Conservation (phyloP, 2,888 invertebrate species). For the Hirtodrosophila confusa region DNA sequence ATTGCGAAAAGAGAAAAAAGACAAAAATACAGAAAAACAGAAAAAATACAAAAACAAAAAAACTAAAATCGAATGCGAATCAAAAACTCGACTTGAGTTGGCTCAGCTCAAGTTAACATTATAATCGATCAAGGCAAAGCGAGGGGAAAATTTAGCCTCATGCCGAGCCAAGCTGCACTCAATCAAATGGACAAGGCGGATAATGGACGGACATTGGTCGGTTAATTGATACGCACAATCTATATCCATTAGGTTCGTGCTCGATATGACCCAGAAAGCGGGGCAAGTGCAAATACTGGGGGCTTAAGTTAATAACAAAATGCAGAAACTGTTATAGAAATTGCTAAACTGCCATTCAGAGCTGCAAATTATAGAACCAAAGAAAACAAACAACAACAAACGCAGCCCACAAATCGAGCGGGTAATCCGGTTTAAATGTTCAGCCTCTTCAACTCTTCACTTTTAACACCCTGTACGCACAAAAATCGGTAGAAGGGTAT, state of each 20-base stretch:
- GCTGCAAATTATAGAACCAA: slow-evolving; percentile 16
- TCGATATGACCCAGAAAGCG: slow-evolving; percentile 69
- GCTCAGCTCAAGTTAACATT: slow-evolving; percentile 67
- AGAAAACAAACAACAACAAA: slow-evolving; percentile 12
- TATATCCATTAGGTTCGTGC: slow-evolving; percentile 68
- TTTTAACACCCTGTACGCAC: neutral
- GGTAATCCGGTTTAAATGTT: slow-evolving; percentile 39
- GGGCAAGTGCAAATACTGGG: slow-evolving; percentile 59
- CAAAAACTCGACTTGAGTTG: slow-evolving; percentile 43
- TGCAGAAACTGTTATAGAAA: slow-evolving; percentile 48
- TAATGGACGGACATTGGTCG: slow-evolving; percentile 31
- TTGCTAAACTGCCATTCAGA: slow-evolving; percentile 38
- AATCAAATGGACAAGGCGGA: slow-evolving; percentile 54
- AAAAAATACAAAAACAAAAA: slow-evolving; percentile 28
- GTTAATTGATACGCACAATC: slow-evolving; percentile 80
- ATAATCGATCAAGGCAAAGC: slow-evolving; percentile 79
- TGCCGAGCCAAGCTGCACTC: slow-evolving; percentile 67
- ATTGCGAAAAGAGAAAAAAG: slow-evolving; percentile 55
- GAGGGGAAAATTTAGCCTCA: slow-evolving; percentile 66
- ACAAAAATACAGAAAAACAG: slow-evolving; percentile 3
- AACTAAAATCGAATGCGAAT: slow-evolving; percentile 41
- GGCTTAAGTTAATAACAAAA: slow-evolving; percentile 45
- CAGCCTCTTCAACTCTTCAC: slow-evolving; percentile 32
- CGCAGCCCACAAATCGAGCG: slow-evolving; percentile 36
- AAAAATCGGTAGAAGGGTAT: no score